phyloP scores from a whole-genome alignment of 2,113 vertebrate species.

The Eulemur rufifrons region DNA sequence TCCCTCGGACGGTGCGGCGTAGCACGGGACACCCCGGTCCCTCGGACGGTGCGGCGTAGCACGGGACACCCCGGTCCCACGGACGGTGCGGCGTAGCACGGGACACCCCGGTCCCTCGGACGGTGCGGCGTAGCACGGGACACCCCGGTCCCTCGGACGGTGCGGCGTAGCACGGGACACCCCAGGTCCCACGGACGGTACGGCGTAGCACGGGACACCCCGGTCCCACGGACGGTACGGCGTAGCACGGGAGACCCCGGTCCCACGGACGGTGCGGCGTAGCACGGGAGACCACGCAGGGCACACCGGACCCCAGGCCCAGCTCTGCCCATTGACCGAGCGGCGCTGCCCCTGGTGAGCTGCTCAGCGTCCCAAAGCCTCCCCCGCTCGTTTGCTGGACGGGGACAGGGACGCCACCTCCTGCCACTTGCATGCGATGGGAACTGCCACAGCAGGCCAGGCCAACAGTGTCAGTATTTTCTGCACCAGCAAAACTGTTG shows the following conservation, averaged over 20 bases:
- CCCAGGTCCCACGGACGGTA: accelerated
- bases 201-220: no score
- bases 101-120: no score
- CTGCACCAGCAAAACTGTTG: background rate
- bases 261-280: no score
- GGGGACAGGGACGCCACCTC: accelerated
- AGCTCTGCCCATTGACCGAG: background rate
- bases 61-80: no score
- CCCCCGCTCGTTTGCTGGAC: no score
- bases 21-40: accelerated
- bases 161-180: accelerated
- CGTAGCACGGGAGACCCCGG: no score
- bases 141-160: no score
- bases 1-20: no score
- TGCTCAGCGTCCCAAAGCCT: background rate
- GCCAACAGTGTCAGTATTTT: background rate
- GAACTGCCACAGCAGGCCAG: accelerated
- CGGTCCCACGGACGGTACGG: accelerated
- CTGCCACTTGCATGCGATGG: background rate
- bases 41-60: background rate
- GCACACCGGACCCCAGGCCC: accelerated
- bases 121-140: no score
- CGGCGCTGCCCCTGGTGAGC: background rate
- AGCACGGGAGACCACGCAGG: accelerated
- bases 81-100: accelerated